Evolutionary conservation across 2,113 vertebrate genomes (phyloP).

Genomic region (Oxyruncus cristatus): DNA sequence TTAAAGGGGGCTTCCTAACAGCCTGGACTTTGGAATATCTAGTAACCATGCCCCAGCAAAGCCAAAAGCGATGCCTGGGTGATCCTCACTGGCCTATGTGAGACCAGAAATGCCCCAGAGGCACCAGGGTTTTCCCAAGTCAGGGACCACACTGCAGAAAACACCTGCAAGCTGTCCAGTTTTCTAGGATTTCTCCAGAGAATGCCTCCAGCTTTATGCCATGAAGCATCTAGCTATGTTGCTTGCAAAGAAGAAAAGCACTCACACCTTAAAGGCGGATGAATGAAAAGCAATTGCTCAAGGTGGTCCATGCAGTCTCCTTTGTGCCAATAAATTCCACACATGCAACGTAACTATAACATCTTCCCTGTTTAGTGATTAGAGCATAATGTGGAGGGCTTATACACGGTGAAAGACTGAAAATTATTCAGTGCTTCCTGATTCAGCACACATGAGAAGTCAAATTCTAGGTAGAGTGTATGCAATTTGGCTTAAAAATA

Average conservation of each 20-base stretch:
- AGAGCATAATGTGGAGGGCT: not conserved
- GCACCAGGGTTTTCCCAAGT: fast-evolving
- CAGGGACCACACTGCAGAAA: not conserved
- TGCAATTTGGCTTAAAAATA: not conserved
- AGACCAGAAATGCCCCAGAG: fast-evolving
- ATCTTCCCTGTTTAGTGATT: not conserved
- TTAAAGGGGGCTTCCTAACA: not conserved
- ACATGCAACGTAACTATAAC: not conserved
- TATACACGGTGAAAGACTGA: not conserved
- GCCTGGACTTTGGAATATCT: not conserved
- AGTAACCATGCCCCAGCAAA: not conserved
- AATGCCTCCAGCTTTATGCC: not conserved
- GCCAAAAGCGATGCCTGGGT: not conserved
- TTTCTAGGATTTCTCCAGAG: not conserved
- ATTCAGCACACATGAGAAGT: not conserved
- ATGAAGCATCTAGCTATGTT: not conserved
- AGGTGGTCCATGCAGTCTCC: not conserved
- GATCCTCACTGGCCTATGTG: not conserved
- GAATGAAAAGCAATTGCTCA: not conserved
- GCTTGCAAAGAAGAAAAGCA: not conserved
- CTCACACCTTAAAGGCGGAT: not conserved
- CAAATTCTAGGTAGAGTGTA: not conserved
- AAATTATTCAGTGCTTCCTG: not conserved
- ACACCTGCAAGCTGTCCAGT: not conserved
- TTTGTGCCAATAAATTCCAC: not conserved